phyloP scores from a whole-genome alignment of 1,140 invertebrate genomes.

The Drosophila tropicalis region DNA sequence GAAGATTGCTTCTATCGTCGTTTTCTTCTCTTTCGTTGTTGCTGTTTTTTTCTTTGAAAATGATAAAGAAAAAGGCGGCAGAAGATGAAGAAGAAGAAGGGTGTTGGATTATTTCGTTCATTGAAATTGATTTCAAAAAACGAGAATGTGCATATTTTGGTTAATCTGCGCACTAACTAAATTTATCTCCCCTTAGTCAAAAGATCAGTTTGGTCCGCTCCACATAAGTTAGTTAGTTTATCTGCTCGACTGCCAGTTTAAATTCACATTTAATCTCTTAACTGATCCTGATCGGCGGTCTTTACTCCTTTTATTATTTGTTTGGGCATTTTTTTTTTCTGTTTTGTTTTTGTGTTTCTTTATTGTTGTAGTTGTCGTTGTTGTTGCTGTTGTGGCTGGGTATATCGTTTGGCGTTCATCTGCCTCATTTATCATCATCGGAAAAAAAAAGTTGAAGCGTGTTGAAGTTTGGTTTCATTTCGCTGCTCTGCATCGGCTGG shows the following conservation, averaged over 20 bases:
- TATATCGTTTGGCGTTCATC: conserved; percentile 58
- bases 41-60: conserved; percentile 2
- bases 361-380: conserved; percentile 19
- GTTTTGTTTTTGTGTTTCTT: conserved; percentile 20
- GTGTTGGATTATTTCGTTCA: neutral
- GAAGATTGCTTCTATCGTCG: conserved; percentile 32
- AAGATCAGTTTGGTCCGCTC: too few relatives aligned
- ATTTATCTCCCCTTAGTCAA: neutral
- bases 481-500: conserved; percentile 54
- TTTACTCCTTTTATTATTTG: conserved; percentile 39
- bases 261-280: conserved; percentile 56
- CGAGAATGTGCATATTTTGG: neutral
- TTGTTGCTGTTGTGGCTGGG: conserved; percentile 12
- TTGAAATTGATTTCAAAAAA: neutral
- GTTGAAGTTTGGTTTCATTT: conserved; percentile 62
- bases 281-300: conserved; percentile 41
- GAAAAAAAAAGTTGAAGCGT: conserved; percentile 49
- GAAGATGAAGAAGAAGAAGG: neutral
- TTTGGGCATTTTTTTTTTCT: conserved; percentile 20
- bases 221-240: conserved; percentile 32
- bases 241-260: conserved; percentile 53
- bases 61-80: neutral
- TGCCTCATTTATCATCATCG: conserved; percentile 66
- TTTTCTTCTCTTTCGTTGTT: conserved; percentile 23
- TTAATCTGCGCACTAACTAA: neutral